Evolutionary conservation across 1,140 invertebrate species (phyloP), one percentile per base, ranked within the genome.

Genomic region (Saxidomus purpurata): DNA sequence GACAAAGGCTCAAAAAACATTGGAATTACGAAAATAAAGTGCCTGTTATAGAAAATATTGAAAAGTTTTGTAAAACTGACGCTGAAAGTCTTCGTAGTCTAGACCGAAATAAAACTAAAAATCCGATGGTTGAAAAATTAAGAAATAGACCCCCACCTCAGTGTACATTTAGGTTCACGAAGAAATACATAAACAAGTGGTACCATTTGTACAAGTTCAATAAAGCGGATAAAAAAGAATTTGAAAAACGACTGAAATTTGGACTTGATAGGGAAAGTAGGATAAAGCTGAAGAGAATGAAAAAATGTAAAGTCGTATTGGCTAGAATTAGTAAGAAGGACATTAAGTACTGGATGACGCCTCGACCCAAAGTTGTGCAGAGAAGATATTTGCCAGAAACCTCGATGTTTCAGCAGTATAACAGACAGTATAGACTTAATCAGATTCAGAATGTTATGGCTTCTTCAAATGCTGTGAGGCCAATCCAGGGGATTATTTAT

Each of bases 101-200:
- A n/a, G 38, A 79, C 59, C n/a, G 31, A 15, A 61, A 47, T 1
- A 34, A 19, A 61, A 74, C 36, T 13, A 87, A 87, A 76, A 87
- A 77, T 43, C 55, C 13, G 19, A 87, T 87, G 85, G 76, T 87
- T 11, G 85, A 87, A 61, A 87, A 87, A 59, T 49, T 87, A 34
- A 76, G 85, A 36, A 77, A 87, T 67, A 67, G 85, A 40, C 85
- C 85, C 1, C 85, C 85, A 34, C 52, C 85, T 61, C 69, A 76
- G 22, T 59, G 49, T 52, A 87, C 85, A 6, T 87, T 87, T 74
- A 79, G 52, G n/a, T 87, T 87, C 36, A 87, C 85, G 31, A 87
- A 87, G 36, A 87, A 79, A 55, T 87, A 87, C 25, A 28, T 87
- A 22, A 87, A 87, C 31, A 87, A 87, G 25, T 87, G 85, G 85